phyloP scores from a whole-genome alignment of 2,888 invertebrate genomes.

The Melieria crassipennis region DNA sequence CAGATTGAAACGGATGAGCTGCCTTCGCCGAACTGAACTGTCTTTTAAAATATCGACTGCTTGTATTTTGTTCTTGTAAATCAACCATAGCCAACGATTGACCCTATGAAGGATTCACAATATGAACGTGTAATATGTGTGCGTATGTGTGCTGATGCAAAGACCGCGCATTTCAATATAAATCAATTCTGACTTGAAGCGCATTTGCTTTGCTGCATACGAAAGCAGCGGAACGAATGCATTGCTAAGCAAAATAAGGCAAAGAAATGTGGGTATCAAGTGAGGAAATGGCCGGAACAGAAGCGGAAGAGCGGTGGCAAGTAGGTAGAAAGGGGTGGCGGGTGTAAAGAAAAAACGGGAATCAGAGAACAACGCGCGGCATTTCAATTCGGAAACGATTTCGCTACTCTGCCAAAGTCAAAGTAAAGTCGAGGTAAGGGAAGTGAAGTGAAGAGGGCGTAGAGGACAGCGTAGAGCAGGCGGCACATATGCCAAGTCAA shows the following conservation, averaged over 20 bases:
- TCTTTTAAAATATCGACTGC: too few relatives aligned
- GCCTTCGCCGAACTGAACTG: too few relatives aligned
- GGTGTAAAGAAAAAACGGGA: background rate
- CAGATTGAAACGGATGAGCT: too few relatives aligned
- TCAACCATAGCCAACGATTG: too few relatives aligned
- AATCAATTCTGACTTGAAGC: constrained; percentile 55
- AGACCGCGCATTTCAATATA: constrained; percentile 56
- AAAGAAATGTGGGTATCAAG: background rate
- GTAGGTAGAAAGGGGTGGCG: too few relatives aligned
- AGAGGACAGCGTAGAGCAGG: constrained; percentile 7
- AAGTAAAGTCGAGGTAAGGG: too few relatives aligned
- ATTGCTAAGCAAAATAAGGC: background rate
- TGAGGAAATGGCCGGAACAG: background rate
- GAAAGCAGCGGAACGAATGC: constrained; percentile 39
- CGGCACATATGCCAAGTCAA: constrained; percentile 63
- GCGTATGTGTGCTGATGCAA: background rate
- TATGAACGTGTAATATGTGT: too few relatives aligned
- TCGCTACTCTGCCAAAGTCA: constrained; percentile 9
- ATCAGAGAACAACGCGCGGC: background rate
- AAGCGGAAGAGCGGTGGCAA: background rate
- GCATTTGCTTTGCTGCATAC: constrained; percentile 46
- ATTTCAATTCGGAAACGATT: constrained; percentile 20
- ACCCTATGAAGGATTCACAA: too few relatives aligned
- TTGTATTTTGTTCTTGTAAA: too few relatives aligned
- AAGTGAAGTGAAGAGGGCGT: too few relatives aligned